Evolutionary conservation across 2,888 invertebrate species (phyloP).

Genomic region (Melanotus villosus): DNA sequence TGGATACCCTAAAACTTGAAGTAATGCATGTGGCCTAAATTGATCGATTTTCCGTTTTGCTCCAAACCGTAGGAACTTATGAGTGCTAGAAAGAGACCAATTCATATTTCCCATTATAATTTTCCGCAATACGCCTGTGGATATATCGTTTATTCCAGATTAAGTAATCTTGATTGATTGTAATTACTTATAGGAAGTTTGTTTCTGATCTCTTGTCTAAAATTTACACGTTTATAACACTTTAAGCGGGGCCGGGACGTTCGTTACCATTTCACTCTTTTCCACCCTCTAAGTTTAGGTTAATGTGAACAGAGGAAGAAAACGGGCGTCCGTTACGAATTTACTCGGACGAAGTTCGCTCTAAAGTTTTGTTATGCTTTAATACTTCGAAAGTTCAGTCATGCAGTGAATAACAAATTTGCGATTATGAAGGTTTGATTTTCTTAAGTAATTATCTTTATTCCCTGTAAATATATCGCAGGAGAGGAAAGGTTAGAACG

Average conservation of each 20-base stretch:
- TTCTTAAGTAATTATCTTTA: constrained; percentile 51
- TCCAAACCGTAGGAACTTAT: neutral
- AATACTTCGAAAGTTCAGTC: constrained; percentile 66
- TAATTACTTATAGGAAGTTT: constrained; percentile 68
- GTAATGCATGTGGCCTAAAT: constrained; percentile 19
- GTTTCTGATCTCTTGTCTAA: constrained; percentile 66
- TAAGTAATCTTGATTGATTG: constrained; percentile 66
- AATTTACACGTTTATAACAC: constrained; percentile 62
- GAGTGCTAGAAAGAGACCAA: constrained; percentile 20
- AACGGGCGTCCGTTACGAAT: constrained; percentile 19
- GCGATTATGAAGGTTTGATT: constrained; percentile 62
- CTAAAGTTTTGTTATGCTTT: constrained; percentile 65
- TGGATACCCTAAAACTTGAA: neutral
- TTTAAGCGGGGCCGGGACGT: constrained; percentile 31
- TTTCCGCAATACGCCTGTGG: constrained; percentile 46
- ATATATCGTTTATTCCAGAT: constrained; percentile 54
- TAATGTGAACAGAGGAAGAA: constrained; percentile 28
- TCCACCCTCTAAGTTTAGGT: constrained; percentile 24
- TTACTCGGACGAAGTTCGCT: constrained; percentile 54
- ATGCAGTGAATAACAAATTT: constrained; percentile 67
- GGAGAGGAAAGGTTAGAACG: neutral
- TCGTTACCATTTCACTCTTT: constrained; percentile 22
- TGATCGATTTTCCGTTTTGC: constrained; percentile 25
- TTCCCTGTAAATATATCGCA: constrained; percentile 27
- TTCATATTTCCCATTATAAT: constrained; percentile 38